phyloP scores from a whole-genome alignment of 2,113 vertebrate species.

The Eidolon helvum region DNA sequence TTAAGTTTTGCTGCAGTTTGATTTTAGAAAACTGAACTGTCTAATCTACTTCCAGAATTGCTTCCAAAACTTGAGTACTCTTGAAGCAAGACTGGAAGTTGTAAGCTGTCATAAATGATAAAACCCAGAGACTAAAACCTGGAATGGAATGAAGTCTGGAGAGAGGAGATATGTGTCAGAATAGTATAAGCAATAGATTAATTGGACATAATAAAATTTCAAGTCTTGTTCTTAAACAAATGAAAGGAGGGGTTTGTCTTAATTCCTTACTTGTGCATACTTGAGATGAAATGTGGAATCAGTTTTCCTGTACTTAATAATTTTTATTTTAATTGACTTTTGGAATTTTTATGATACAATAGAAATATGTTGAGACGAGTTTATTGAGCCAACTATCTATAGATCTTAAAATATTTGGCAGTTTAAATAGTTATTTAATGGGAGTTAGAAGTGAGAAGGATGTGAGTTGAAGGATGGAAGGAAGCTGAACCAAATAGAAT shows the following conservation, averaged over 20 bases:
- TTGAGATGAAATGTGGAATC: conserved; percentile 61
- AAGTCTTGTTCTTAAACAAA: conserved; percentile 59
- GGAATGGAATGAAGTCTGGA: conserved; percentile 33
- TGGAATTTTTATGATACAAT: conserved; percentile 57
- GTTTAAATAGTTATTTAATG: conserved; percentile 65
- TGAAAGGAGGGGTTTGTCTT: not conserved
- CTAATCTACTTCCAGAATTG: conserved; percentile 49
- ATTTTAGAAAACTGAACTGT: conserved; percentile 24
- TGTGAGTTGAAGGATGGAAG: conserved; percentile 55
- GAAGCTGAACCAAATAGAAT: conserved; percentile 47
- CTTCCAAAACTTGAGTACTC: conserved; percentile 43
- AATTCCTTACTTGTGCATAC: conserved; percentile 48
- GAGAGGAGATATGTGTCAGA: conserved; percentile 30
- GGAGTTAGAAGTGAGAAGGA: conserved; percentile 48
- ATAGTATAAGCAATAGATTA: conserved; percentile 24
- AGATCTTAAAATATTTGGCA: conserved; percentile 70
- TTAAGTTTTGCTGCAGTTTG: conserved; percentile 36
- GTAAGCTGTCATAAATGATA: conserved; percentile 69
- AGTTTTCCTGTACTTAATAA: conserved; percentile 36
- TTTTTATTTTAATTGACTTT: conserved; percentile 62
- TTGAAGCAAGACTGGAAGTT: conserved; percentile 60
- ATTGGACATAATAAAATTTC: conserved; percentile 54
- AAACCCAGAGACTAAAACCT: conserved; percentile 53
- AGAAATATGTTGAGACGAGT: conserved; percentile 53
- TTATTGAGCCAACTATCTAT: conserved; percentile 66